Percentiles rank a stretch among this genome's conserved stretches.
Evolutionary conservation across 2,113 vertebrate genomes (phyloP).

Genomic region (Caranx melampygus): DNA sequence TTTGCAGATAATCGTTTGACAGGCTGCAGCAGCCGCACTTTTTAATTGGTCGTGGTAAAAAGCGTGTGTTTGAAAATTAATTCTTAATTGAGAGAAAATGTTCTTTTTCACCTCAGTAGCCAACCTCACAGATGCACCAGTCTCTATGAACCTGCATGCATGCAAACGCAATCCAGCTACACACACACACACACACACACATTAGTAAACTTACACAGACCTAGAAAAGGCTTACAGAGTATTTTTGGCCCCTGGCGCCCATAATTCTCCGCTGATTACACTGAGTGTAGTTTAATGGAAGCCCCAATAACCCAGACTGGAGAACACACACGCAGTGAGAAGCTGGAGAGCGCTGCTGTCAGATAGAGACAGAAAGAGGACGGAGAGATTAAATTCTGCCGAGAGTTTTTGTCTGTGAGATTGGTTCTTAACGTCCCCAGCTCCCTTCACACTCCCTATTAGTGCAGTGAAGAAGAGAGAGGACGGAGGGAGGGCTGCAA

Average conservation of each 20-base stretch:
- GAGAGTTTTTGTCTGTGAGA: constrained; percentile 82
- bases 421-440: constrained; percentile 81
- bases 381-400: constrained; percentile 84
- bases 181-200: background rate
- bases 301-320: constrained; percentile 69
- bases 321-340: constrained; percentile 39
- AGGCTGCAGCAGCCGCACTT: constrained; percentile 48
- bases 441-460: constrained; percentile 78
- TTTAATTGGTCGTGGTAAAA: constrained; percentile 67
- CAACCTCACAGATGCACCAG: background rate
- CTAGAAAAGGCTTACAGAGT: constrained; percentile 51
- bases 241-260: constrained; percentile 61
- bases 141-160: constrained; percentile 1
- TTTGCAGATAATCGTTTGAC: constrained; percentile 54
- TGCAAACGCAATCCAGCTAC: constrained; percentile 9
- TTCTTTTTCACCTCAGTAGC: constrained; percentile 7
- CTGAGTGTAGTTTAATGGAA: constrained; percentile 80
- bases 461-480: constrained; percentile 67
- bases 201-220: constrained; percentile 54
- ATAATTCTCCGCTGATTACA: constrained; percentile 83
- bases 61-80: constrained; percentile 21
- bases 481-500: constrained; percentile 49
- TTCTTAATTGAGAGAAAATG: constrained; percentile 50
- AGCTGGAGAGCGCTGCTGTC: constrained; percentile 70
- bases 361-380: constrained; percentile 81